Conservation (phyloP, 2,888 invertebrate genomes). For the Anticlea derivata region DNA sequence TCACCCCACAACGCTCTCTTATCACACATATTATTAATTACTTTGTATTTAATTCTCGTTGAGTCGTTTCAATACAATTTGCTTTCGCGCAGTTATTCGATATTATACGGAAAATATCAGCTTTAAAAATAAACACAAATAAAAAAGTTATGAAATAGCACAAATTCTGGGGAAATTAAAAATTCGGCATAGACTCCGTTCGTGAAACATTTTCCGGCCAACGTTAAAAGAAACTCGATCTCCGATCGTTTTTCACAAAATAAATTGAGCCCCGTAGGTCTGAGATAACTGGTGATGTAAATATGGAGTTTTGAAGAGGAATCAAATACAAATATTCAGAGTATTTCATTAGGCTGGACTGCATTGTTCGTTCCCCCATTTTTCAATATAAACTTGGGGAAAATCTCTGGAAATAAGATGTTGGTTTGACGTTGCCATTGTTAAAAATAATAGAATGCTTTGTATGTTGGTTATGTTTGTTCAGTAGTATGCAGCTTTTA, state of each 20-base stretch:
- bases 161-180: constrained; percentile 39
- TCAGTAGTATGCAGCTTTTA: too few relatives aligned
- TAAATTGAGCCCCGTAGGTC: constrained; percentile 33
- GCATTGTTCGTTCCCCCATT: constrained; percentile 60
- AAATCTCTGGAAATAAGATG: constrained; percentile 20
- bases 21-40: too few relatives aligned
- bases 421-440: constrained; percentile 15
- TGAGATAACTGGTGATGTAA: constrained; percentile 44
- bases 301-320: constrained; percentile 52
- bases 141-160: constrained; percentile 37
- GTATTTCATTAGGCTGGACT: constrained; percentile 70
- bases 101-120: constrained; percentile 23
- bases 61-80: background rate
- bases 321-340: constrained; percentile 77
- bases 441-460: too few relatives aligned
- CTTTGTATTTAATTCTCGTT: background rate
- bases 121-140: constrained; percentile 32
- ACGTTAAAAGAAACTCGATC: constrained; percentile 34
- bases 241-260: constrained; percentile 5
- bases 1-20: too few relatives aligned
- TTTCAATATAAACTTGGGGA: constrained; percentile 51
- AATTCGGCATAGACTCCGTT: constrained; percentile 30
- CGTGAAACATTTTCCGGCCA: constrained; percentile 38
- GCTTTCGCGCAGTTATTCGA: constrained; percentile 2
- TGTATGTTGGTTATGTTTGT: too few relatives aligned